These are phyloP conservation scores for Epizoanthus ramosus DNA, from an alignment of 92 coral and sea anemone species.

Conservation along the genomic window DNA sequence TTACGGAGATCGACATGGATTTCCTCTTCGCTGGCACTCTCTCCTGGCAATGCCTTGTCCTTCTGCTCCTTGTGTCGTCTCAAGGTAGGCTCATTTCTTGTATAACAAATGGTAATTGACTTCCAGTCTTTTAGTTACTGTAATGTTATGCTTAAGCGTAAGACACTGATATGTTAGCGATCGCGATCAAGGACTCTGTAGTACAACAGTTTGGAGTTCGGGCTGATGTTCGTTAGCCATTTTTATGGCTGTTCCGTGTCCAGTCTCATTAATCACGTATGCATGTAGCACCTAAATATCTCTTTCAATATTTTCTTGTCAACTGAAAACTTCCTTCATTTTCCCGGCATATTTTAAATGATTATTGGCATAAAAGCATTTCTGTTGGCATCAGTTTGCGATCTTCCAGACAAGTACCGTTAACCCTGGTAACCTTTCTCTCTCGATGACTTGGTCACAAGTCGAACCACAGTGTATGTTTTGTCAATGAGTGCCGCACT, in stretches of 20 bases:
- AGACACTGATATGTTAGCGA: too few relatives aligned
- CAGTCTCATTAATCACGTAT: neutral
- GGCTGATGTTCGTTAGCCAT: neutral
- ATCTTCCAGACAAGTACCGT: neutral
- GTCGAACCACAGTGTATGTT: too few relatives aligned
- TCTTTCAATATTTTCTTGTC: neutral
- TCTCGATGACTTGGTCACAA: too few relatives aligned
- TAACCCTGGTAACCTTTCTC: neutral
- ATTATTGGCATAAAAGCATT: neutral
- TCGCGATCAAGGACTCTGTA: neutral
- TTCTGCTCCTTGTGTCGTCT: slow-evolving; percentile 11
- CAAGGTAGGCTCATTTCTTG: slow-evolving; percentile 18
- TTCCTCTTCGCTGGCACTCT: slow-evolving; percentile 1
- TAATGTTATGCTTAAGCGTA: neutral
- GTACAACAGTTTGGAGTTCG: neutral
- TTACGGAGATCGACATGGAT: neutral
- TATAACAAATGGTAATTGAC: neutral
- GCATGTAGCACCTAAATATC: neutral
- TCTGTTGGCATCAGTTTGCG: neutral
- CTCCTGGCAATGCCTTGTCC: slow-evolving; percentile 17
- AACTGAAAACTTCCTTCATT: neutral
- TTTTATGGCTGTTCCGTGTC: neutral
- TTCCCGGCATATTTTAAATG: neutral
- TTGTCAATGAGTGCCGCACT: neutral
- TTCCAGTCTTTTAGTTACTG: neutral